These are phyloP conservation scores for Phymastichus coffea DNA, from an alignment of 1,140 invertebrate species.

Conservation along the genomic window DNA sequence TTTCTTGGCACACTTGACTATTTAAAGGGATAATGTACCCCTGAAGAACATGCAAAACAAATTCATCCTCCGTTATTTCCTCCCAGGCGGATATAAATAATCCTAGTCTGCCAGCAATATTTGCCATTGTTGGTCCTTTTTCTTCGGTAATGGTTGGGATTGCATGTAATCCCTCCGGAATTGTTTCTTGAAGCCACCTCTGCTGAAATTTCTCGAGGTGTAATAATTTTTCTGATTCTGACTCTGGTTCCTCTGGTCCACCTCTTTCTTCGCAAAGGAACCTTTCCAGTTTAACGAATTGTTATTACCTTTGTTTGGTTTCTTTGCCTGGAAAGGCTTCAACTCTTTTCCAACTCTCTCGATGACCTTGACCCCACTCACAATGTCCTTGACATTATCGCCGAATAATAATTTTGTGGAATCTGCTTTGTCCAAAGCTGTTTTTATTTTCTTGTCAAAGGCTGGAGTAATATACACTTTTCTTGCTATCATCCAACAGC, in stretches of 20 bases:
- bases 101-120: conserved; percentile 16
- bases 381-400: neutral
- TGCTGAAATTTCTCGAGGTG: neutral
- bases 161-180: neutral
- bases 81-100: conserved; percentile 14
- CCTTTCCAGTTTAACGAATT: neutral
- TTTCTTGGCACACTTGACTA: neutral
- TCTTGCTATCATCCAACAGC: neutral
- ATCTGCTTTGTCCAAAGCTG: neutral
- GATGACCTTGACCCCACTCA: neutral
- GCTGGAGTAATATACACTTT: neutral
- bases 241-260: neutral
- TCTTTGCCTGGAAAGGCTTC: neutral
- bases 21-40: conserved; percentile 16
- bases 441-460: neutral
- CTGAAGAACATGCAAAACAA: conserved; percentile 20
- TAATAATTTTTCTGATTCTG: neutral
- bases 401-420: neutral
- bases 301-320: neutral
- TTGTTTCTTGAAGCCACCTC: neutral
- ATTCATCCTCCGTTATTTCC: conserved; percentile 14
- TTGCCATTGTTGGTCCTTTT: no score
- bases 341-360: neutral
- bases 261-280: neutral
- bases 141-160: no score